A percentile compares a stretch with the other conserved stretches of the same genome.
These are phyloP conservation scores for Pomatostomus ruficeps DNA, from an alignment of 2,113 vertebrate genomes.

Conservation along the genomic window DNA sequence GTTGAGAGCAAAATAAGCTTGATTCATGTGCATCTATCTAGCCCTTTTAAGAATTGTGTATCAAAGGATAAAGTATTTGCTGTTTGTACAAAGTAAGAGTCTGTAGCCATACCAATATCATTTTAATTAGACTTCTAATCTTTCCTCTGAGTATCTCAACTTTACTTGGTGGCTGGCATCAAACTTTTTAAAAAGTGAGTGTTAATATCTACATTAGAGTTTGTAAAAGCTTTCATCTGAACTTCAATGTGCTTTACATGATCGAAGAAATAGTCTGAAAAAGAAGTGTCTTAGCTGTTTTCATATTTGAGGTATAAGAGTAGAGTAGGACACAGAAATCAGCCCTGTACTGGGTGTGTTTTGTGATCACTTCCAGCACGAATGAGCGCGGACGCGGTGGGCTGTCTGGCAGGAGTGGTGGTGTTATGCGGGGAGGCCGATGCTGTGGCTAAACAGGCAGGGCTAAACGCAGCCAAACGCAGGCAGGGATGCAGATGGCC, in stretches of 20 bases:
- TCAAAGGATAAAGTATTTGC: not conserved
- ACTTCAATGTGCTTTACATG: not conserved
- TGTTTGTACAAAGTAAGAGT: not conserved
- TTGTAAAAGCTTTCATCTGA: not conserved
- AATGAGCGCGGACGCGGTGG: conserved; percentile 15
- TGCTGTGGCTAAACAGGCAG: conserved; percentile 25
- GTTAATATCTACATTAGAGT: not conserved
- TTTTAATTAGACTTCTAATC: not conserved
- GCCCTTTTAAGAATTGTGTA: not conserved
- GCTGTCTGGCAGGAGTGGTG: not conserved
- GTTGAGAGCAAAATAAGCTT: not conserved
- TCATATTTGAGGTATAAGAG: not conserved
- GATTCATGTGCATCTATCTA: not conserved
- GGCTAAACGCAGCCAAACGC: not conserved
- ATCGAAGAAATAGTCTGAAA: not conserved
- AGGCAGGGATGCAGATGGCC: conserved; percentile 61
- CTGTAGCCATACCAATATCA: not conserved
- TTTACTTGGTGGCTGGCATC: not conserved
- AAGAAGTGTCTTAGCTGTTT: not conserved
- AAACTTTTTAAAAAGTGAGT: not conserved
- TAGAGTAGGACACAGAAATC: not conserved
- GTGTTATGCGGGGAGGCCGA: conserved; percentile 15
- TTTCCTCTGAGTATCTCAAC: not conserved
- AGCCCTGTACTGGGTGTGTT: not conserved
- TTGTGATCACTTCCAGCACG: not conserved